phyloP scores from a whole-genome alignment of 1,140 invertebrate genomes.

The Drosophila azteca region DNA sequence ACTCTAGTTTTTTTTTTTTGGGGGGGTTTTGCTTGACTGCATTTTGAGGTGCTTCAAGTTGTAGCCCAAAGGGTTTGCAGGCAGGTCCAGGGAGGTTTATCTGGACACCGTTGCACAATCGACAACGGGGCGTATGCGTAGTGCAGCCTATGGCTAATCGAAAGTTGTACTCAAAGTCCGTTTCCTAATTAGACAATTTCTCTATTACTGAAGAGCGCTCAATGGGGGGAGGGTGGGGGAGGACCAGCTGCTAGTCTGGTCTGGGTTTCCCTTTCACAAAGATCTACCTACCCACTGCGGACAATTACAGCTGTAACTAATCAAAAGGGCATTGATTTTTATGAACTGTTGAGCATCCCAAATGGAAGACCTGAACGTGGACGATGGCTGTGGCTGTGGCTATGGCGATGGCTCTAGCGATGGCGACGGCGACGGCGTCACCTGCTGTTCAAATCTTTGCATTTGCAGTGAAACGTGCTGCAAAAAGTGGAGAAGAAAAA shows the following conservation, averaged over 20 bases:
- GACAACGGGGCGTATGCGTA: slow-evolving; percentile 68
- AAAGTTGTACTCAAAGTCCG: slow-evolving; percentile 26
- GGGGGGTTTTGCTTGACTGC: slow-evolving; percentile 11
- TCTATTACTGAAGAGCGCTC: slow-evolving; percentile 55
- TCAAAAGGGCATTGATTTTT: slow-evolving; percentile 81
- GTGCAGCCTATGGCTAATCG: slow-evolving; percentile 59
- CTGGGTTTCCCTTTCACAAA: slow-evolving; percentile 62
- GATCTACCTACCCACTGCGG: background rate
- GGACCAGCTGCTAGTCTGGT: background rate
- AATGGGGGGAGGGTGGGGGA: background rate
- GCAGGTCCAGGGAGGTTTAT: slow-evolving; percentile 21
- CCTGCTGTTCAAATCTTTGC: slow-evolving; percentile 78
- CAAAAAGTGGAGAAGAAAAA: slow-evolving; percentile 9
- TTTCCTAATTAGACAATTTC: slow-evolving; percentile 77
- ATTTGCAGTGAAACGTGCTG: slow-evolving; percentile 70
- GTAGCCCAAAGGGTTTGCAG: slow-evolving; percentile 21
- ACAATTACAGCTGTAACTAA: slow-evolving; percentile 74
- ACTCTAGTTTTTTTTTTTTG: slow-evolving; percentile 25
- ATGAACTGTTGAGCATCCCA: slow-evolving; percentile 63
- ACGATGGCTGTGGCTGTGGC: background rate
- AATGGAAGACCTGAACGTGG: slow-evolving; percentile 34
- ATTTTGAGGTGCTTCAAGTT: slow-evolving; percentile 15
- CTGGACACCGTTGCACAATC: slow-evolving; percentile 42
- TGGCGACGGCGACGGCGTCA: slow-evolving; percentile 54
- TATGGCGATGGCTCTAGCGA: slow-evolving; percentile 31